Evolutionary conservation across 2,797 vertebrate genomes (phyloP), one percentile per base, ranked within the genome.

Genomic region (Spea hammondii): DNA sequence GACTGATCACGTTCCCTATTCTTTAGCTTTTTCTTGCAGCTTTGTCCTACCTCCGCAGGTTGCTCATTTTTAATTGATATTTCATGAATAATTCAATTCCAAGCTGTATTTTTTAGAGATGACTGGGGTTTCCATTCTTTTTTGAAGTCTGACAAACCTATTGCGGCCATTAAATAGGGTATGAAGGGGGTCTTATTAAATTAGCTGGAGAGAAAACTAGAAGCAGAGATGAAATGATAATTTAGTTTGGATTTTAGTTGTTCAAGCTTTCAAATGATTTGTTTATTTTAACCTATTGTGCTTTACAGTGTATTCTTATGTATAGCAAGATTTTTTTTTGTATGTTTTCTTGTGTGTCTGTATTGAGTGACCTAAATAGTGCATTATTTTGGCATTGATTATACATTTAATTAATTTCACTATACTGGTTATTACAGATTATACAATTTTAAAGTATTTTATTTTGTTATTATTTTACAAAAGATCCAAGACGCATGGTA

Each of bases 1-100:
- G 70, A 76, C 5, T 2, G 60, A 83, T 83, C 82, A 71, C 14
- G 3, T 84, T 85, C 72, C 65, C 73, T 75, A 68, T 2, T 50
- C 77, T 73, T n/a, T 60, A 55, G 82, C 83, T 72, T 70, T 32
- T 69, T 79, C 66, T 82, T 72, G 4, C 76, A 44, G 53, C 62
- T 72, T 47, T 71, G 69, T 78, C 65, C 68, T 0, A 50, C 66
- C 71, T 62, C 50, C 0, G 12, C 48, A 17, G 66, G 70, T 45
- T 84, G 79, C 84, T 83, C 76, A 83, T 85, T 76, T 83, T 82
- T 87, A 84, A 85, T 84, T 53, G 76, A 83, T 82, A 78, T 83
- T 83, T 82, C 66, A 84, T 87, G 83, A 87, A 86, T 85, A 85
- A 86, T 84, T 70, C 78, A 77, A 65, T 65, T 14, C 60, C 71